phyloP scores from a whole-genome alignment of 2,113 vertebrate genomes.

The Strigops habroptila region DNA sequence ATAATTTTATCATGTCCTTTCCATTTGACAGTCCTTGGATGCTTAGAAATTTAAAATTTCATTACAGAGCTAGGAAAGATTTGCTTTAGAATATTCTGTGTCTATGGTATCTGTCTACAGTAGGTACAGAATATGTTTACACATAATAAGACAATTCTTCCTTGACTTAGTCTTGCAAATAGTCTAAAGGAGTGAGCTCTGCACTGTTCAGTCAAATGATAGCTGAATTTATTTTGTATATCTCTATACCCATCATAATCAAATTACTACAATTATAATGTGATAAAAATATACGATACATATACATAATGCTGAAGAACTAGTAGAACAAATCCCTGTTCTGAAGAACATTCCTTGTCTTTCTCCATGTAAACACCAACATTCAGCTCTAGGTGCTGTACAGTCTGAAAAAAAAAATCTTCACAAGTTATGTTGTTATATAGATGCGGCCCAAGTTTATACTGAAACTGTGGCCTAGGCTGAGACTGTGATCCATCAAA shows the following conservation, averaged over 20 bases:
- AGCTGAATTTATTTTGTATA: background rate
- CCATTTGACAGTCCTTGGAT: constrained; percentile 36
- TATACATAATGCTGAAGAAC: background rate
- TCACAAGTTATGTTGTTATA: background rate
- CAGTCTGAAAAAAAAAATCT: background rate
- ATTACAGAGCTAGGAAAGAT: background rate
- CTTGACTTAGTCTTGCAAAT: background rate
- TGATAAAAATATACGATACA: background rate
- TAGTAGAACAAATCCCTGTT: background rate
- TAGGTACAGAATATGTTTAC: background rate
- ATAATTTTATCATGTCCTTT: constrained; percentile 44
- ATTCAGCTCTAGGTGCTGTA: background rate
- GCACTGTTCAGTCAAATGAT: background rate
- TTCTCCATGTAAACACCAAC: background rate
- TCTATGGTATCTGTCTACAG: background rate
- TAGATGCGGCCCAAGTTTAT: background rate
- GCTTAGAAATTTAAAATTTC: constrained; percentile 16
- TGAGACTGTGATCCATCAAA: background rate
- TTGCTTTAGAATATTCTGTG: background rate
- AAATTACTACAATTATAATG: background rate
- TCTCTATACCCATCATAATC: background rate
- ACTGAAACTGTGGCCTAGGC: background rate
- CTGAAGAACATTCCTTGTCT: background rate
- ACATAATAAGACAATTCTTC: background rate
- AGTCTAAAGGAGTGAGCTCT: background rate